Percentiles rank a stretch among this genome's conserved stretches.
Evolutionary conservation across 2,797 vertebrate genomes (phyloP).

Genomic region (Scomberomorus guttatus): DNA sequence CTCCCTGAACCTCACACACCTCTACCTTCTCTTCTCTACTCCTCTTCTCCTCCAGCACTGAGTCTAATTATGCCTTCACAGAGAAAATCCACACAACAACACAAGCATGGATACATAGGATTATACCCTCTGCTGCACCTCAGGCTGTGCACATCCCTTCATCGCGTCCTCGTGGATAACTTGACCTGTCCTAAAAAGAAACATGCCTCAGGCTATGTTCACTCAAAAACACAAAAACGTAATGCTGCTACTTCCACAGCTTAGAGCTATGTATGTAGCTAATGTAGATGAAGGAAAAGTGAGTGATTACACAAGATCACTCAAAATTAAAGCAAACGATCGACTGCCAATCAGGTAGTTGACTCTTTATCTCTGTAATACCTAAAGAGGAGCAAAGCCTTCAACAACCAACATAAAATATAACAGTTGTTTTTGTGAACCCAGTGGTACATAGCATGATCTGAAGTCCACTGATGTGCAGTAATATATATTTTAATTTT

Average conservation of each 20-base stretch:
- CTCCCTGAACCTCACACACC: conserved; percentile 64
- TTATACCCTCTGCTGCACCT: conserved; percentile 54
- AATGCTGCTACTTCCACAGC: conserved; percentile 35
- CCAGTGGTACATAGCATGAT: neutral
- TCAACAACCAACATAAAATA: neutral
- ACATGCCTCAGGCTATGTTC: conserved; percentile 48
- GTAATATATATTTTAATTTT: neutral
- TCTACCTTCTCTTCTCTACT: conserved; percentile 54
- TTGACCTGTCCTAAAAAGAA: conserved; percentile 67
- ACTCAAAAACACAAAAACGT: conserved; percentile 35
- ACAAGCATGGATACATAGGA: conserved; percentile 65
- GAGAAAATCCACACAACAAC: conserved; percentile 68
- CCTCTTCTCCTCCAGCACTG: conserved; percentile 53
- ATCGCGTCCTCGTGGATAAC: conserved; percentile 68
- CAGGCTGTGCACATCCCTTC: conserved; percentile 60
- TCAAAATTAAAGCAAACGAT: conserved; percentile 6
- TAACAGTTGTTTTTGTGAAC: neutral
- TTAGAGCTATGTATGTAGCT: conserved; percentile 22
- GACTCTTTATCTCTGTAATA: conserved; percentile 7
- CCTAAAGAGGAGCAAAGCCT: neutral
- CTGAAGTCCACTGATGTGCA: neutral
- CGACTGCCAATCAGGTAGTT: neutral
- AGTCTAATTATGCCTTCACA: conserved; percentile 69
- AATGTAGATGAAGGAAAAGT: neutral
- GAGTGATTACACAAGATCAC: conserved; percentile 16